Evolutionary conservation across 2,888 invertebrate species (phyloP).

Genomic region (Desoria tigrina): DNA sequence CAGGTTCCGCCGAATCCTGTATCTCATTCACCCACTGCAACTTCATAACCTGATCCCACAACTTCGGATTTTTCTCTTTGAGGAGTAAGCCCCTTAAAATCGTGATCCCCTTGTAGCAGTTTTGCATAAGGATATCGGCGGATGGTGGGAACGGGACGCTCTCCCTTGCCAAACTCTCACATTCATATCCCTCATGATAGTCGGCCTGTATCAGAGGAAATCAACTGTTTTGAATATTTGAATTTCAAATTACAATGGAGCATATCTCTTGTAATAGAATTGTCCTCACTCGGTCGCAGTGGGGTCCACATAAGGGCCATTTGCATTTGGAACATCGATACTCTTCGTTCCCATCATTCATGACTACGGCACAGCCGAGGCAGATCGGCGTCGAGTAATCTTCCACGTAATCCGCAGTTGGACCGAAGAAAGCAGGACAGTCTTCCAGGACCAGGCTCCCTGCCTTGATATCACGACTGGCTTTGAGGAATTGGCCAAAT

Average conservation of each 20-base stretch:
- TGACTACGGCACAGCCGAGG: slow-evolving; percentile 37
- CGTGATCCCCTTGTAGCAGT: slow-evolving; percentile 43
- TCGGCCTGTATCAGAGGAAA: slow-evolving; percentile 4
- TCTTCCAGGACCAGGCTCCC: slow-evolving; percentile 33
- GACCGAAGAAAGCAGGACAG: slow-evolving; percentile 32
- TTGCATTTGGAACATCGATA: slow-evolving; percentile 68
- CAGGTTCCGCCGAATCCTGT: slow-evolving; percentile 23
- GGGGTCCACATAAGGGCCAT: slow-evolving; percentile 75
- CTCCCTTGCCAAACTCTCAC: slow-evolving; percentile 29
- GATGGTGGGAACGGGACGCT: slow-evolving; percentile 39
- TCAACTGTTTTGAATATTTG: neutral
- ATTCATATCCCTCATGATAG: slow-evolving; percentile 38
- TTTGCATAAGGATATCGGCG: slow-evolving; percentile 32
- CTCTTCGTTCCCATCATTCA: slow-evolving; percentile 37
- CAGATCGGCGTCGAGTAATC: slow-evolving; percentile 62
- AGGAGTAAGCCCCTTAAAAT: slow-evolving; percentile 40
- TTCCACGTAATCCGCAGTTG: slow-evolving; percentile 67
- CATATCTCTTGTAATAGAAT: slow-evolving; percentile 12
- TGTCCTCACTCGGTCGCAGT: slow-evolving; percentile 61
- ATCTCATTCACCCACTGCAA: slow-evolving; percentile 39
- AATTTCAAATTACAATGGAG: no score
- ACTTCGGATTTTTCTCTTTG: slow-evolving; percentile 29
- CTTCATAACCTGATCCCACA: slow-evolving; percentile 35
- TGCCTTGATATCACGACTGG: slow-evolving; percentile 27
- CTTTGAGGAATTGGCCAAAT: slow-evolving; percentile 32